phyloP scores from a whole-genome alignment of 2,888 invertebrate species.

The Carpatolechia fugitivella region DNA sequence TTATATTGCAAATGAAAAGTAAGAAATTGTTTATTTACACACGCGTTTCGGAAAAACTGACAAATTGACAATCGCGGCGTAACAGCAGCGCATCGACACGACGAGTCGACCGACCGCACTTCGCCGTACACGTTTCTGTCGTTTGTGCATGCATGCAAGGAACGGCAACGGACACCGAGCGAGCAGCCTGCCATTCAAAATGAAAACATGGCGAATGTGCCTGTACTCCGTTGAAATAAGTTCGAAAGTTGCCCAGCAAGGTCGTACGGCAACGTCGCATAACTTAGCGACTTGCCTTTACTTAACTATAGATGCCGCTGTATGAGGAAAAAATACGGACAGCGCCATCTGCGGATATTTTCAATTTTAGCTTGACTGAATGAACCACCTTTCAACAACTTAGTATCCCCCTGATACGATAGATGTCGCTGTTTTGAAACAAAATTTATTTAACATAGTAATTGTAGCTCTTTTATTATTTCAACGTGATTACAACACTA shows the following conservation, averaged over 20 bases:
- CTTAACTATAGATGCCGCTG: slow-evolving; percentile 44
- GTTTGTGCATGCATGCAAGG: slow-evolving; percentile 29
- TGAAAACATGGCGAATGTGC: slow-evolving; percentile 58
- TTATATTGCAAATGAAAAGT: slow-evolving; percentile 61
- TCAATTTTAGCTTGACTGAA: background rate
- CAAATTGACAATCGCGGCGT: slow-evolving; percentile 65
- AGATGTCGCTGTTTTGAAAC: no score
- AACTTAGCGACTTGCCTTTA: slow-evolving; percentile 38
- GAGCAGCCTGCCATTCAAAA: slow-evolving; percentile 56
- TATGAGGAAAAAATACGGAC: background rate
- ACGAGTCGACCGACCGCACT: slow-evolving; percentile 79
- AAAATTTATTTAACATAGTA: no score
- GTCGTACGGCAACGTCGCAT: slow-evolving; percentile 37
- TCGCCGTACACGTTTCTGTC: slow-evolving; percentile 78
- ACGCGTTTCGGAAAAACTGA: slow-evolving; percentile 72
- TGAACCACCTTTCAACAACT: no score
- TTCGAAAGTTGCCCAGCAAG: slow-evolving; percentile 70
- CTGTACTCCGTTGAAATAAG: slow-evolving; percentile 60
- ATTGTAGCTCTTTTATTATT: background rate
- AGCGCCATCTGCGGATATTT: slow-evolving; percentile 1
- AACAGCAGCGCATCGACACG: slow-evolving; percentile 73
- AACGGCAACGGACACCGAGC: slow-evolving; percentile 29
- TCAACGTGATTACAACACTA: background rate
- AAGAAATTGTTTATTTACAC: slow-evolving; percentile 76
- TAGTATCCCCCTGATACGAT: no score